Percentiles rank a stretch among this genome's conserved stretches.
These are phyloP conservation scores for Microcebus tavaratra DNA, from an alignment of 2,113 vertebrate genomes.

Conservation along the genomic window DNA sequence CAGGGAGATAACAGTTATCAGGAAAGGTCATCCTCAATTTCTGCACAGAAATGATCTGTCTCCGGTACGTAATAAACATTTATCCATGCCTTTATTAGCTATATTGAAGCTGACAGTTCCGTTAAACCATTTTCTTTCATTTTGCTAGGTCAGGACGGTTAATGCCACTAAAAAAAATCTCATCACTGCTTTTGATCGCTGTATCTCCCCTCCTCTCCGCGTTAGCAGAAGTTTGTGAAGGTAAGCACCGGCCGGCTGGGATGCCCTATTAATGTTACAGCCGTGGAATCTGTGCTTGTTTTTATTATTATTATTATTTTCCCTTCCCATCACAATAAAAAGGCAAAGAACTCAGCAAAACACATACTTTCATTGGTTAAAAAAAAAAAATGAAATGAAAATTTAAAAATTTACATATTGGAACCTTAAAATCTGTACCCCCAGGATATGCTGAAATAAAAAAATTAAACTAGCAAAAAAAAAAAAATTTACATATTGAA, in stretches of 20 bases:
- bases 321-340: conserved; percentile 82
- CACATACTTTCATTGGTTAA: too few species aligned
- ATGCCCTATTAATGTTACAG: conserved; percentile 88
- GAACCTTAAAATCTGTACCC: too few species aligned
- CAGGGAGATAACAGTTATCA: conserved; percentile 95
- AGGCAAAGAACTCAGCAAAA: conserved; percentile 63
- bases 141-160: conserved; percentile 96
- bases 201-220: conserved; percentile 80
- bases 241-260: conserved; percentile 83
- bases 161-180: conserved; percentile 94
- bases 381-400: too few species aligned
- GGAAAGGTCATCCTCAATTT: conserved; percentile 99
- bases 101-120: conserved; percentile 99
- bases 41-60: conserved; percentile 99
- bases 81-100: conserved; percentile 99
- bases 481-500: too few species aligned
- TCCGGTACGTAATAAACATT: conserved; percentile 99
- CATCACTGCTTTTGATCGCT: conserved; percentile 91
- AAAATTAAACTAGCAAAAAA: too few species aligned
- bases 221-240: conserved; percentile 87
- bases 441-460: too few species aligned
- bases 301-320: neutral
- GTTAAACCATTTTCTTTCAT: conserved; percentile 98
- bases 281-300: conserved; percentile 77
- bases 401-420: too few species aligned